A percentile compares a stretch with the other conserved stretches of the same genome.
These are phyloP conservation scores for Temnothorax rugatulus DNA, from an alignment of 2,888 invertebrate genomes.

Conservation along the genomic window DNA sequence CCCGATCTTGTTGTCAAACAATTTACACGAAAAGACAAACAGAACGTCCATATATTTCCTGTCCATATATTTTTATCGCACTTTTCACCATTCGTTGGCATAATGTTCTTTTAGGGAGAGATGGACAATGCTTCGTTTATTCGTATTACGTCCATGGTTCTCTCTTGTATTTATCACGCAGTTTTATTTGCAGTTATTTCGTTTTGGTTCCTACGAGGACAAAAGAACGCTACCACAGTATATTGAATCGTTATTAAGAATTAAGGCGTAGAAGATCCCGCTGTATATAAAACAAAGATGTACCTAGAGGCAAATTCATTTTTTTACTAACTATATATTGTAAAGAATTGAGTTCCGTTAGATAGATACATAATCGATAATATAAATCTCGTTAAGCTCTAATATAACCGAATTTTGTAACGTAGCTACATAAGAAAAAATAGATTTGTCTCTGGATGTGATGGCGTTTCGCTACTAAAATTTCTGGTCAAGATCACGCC, in stretches of 20 bases:
- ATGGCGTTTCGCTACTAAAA: conserved; percentile 18
- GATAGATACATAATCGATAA: conserved; percentile 17
- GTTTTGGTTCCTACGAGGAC: not conserved
- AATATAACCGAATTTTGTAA: conserved; percentile 26
- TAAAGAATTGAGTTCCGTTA: conserved; percentile 30
- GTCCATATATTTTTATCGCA: not conserved
- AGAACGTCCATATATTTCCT: not conserved
- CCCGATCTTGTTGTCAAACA: not conserved
- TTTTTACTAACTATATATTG: conserved; percentile 14
- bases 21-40: not conserved
- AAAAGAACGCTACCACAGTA: not conserved
- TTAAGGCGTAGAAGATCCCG: not conserved
- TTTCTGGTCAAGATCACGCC: conserved; percentile 8
- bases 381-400: conserved; percentile 37
- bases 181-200: conserved; percentile 16
- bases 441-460: conserved; percentile 41
- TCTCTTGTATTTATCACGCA: conserved; percentile 19
- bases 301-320: conserved; percentile 49
- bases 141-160: not conserved
- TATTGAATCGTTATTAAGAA: conserved; percentile 24
- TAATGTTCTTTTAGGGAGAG: not conserved
- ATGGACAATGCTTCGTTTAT: not conserved
- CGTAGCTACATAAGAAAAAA: conserved; percentile 17
- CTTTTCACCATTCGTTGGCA: not conserved
- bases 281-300: conserved; percentile 41